Conservation (phyloP, 1,140 invertebrate genomes). For the Drosophila elegans region DNA sequence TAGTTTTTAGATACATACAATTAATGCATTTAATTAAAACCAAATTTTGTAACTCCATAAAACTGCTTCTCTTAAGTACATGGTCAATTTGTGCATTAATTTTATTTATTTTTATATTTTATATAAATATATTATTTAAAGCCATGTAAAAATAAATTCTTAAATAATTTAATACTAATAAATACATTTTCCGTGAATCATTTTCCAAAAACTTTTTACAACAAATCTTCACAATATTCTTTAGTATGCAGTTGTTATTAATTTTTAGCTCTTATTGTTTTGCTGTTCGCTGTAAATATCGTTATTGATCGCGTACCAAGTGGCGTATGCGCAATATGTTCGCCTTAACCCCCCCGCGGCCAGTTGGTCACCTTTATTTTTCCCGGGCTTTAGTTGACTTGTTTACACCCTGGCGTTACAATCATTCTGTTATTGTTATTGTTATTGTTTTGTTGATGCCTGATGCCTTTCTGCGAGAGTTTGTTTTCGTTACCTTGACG, state of each 20-base stretch:
- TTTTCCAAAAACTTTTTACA: too few species aligned
- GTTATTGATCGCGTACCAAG: slow-evolving; percentile 45
- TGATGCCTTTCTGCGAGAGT: slow-evolving; percentile 34
- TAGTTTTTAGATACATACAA: too few species aligned
- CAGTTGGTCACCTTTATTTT: slow-evolving; percentile 17
- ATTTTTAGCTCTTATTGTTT: neutral
- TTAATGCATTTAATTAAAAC: too few species aligned
- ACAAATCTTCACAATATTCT: neutral
- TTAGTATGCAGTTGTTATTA: neutral
- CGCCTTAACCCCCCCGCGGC: neutral
- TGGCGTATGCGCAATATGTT: slow-evolving; percentile 69
- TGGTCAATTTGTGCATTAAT: too few species aligned
- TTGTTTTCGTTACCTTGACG: slow-evolving; percentile 68
- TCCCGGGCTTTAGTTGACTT: slow-evolving; percentile 26
- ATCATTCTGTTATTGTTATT: slow-evolving; percentile 70
- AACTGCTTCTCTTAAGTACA: too few species aligned
- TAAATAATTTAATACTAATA: too few species aligned
- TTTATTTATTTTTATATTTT: too few species aligned
- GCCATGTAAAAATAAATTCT: too few species aligned
- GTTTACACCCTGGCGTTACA: slow-evolving; percentile 40
- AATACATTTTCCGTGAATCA: too few species aligned
- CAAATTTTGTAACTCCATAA: too few species aligned
- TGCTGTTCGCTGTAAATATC: slow-evolving; percentile 9
- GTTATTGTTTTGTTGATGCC: slow-evolving; percentile 40
- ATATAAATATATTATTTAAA: too few species aligned